Base-by-base conservation (phyloP, 2,888 invertebrate genomes). In the Lasioglossum calceatum region DNA sequence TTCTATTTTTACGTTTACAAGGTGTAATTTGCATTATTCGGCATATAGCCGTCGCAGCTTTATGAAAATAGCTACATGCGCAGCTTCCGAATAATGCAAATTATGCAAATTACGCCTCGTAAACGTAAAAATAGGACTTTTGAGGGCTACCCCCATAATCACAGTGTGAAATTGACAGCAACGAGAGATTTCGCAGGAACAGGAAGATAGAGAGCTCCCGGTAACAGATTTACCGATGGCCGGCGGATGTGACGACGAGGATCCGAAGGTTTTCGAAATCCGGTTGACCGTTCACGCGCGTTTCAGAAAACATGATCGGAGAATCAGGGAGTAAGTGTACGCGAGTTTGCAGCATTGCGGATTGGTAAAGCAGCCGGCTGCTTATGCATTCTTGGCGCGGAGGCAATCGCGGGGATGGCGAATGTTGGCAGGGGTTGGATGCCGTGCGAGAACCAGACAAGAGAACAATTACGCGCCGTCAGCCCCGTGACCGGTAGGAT, bases 401-500 rank as follows among this genome's bases (percentile, higher is more conserved):
- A 94, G 93, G 94, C 94, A 95, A 94, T 95, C 94, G 93, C 90
- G 90, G 92, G 92, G 90, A 92, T 92, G 92, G 92, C 91, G 91
- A 79, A 89, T 88, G 89, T 88, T 90, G 92, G 92, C 88, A 88
- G 85, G 89, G 90, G 87, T 81, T 84, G 88, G 89, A 86, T 83
- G 80, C 87, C 80, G 88, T 84, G 91, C 85, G 91, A 90, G 92
- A 93, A 92, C 87, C 93, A 93, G 94, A 94, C 94, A 93, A 93
- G 94, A 93, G 94, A 94, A 94, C 95, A 95, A 95, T 95, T 95
- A 95, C 94, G 93, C 93, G 93, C 94, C 94, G 94, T 94, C 94
- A 94, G 94, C 90, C 92, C 88, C 93, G 93, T 94, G 94, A 93
- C 94, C 94, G 93, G 93, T 90, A 92, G 91, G 91, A 88, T 89